Base-by-base conservation (phyloP, 2,797 vertebrate genomes). In the Champsocephalus esox region DNA sequence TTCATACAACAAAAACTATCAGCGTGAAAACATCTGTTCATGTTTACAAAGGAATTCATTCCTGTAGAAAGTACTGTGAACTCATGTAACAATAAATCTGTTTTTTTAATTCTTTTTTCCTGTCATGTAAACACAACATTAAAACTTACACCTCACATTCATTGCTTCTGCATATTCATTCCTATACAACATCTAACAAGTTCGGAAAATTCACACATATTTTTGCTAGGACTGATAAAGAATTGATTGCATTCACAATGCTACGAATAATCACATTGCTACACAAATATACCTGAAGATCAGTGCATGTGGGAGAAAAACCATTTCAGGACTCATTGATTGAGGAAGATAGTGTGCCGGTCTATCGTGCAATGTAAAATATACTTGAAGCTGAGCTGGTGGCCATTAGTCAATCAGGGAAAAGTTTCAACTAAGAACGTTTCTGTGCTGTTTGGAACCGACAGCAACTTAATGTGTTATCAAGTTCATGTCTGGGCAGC, bases 321-420 rank as follows among this genome's bases (percentile, higher is more conserved):
- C 0, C 13, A 50, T 68, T 65, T 63, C 3, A 21, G 43, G 9
- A 17, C 51, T 50, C 13, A 16, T 7, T 57, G 50, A 74, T 32
- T 28, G n/a, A 72, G 45, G 49, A 63, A 44, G 70, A 59, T 46
- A 41, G 24, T 66, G 11, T 60, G 24, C 24, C 24, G 56, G 44
- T 62, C 28, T 38, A 46, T 46, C 52, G 54, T 69, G 32, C 72
- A 77, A 62, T 48, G 44, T 51, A 52, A 73, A 64, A 64, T 38
- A 45, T 57, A 61, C 57, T 64, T 59, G 52, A 38, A n/a, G 41
- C 61, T 64, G 45, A 77, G 65, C 46, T 57, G 16, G 32, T 51
- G 61, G 24, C 52, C 34, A 75, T 80, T 82, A 66, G 16, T 73
- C 48, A 60, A 44, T 78, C 46, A 48, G 62, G 61, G 16, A 74